Conservation (phyloP, 2,797 vertebrate species). For the Rhinella marina region DNA sequence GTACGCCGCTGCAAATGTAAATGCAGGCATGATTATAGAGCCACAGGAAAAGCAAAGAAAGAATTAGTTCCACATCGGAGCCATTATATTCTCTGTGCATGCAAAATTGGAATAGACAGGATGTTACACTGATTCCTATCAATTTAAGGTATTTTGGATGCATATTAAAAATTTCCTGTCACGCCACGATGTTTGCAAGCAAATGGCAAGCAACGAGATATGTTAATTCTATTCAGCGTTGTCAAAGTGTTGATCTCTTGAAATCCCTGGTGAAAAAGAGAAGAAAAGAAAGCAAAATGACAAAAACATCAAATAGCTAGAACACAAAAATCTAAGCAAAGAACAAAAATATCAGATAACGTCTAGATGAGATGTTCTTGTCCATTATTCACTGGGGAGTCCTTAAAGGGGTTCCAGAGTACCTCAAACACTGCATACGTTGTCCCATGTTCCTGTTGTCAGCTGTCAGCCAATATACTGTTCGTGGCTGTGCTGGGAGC, state of each 20-base stretch:
- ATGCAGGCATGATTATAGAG: constrained; percentile 37
- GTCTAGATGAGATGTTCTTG: not conserved
- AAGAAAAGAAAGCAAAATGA: not conserved
- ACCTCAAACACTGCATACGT: too few relatives aligned
- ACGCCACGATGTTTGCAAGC: not conserved
- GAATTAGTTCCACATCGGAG: constrained; percentile 43
- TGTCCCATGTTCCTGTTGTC: too few relatives aligned
- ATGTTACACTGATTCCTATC: constrained; percentile 31
- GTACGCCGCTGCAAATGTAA: not conserved
- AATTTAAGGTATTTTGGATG: constrained; percentile 31
- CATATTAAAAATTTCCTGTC: constrained; percentile 6
- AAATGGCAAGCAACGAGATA: not conserved
- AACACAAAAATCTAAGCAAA: not conserved
- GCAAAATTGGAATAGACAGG: constrained; percentile 6
- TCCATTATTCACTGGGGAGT: not conserved
- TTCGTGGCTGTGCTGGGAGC: too few relatives aligned
- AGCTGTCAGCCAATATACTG: too few relatives aligned
- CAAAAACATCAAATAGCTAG: not conserved
- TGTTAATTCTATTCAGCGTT: constrained; percentile 1
- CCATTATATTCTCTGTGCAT: constrained; percentile 7
- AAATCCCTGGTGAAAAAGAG: not conserved
- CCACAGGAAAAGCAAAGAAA: constrained; percentile 36
- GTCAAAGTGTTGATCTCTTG: not conserved
- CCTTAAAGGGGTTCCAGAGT: not conserved
- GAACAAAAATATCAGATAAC: not conserved